A percentile compares a stretch with the other conserved stretches of the same genome.
Conservation (phyloP, 2,888 invertebrate genomes). For the Cephus sareptanus region DNA sequence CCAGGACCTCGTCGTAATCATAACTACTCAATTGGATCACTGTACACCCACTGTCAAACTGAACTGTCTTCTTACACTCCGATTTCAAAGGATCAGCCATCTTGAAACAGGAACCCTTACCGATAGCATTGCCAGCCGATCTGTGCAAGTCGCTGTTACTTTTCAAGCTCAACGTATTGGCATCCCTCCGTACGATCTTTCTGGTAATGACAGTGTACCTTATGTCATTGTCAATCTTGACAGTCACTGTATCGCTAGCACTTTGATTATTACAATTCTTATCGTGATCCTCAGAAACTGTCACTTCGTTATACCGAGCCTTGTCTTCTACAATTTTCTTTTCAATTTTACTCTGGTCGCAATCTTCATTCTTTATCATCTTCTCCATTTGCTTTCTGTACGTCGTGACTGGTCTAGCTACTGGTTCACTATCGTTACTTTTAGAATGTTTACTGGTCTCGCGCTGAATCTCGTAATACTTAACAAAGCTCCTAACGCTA, state of each 20-base stretch:
- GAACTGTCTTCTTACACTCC: slow-evolving; percentile 47
- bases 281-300: background rate
- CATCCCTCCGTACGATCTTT: background rate
- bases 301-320: background rate
- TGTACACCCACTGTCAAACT: slow-evolving; percentile 46
- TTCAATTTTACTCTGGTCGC: slow-evolving; percentile 12
- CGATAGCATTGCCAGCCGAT: background rate
- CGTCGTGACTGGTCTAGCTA: slow-evolving; percentile 26
- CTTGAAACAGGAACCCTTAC: slow-evolving; percentile 20
- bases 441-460: slow-evolving; percentile 47
- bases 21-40: slow-evolving; percentile 28
- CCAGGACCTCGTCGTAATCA: background rate
- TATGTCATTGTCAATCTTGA: slow-evolving; percentile 20
- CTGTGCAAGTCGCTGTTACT: background rate
- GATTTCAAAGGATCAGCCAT: background rate
- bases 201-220: slow-evolving; percentile 21
- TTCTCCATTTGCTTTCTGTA: slow-evolving; percentile 10
- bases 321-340: background rate
- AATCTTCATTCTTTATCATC: slow-evolving; percentile 6
- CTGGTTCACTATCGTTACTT: slow-evolving; percentile 41
- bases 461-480: slow-evolving; percentile 56
- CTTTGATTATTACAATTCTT: background rate
- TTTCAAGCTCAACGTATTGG: background rate
- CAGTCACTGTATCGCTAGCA: background rate
- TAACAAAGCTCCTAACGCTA: slow-evolving; percentile 61